A percentile compares a stretch with the other conserved stretches of the same genome.
Conservation (phyloP, 2,113 vertebrate genomes). For the Galbula dea region DNA sequence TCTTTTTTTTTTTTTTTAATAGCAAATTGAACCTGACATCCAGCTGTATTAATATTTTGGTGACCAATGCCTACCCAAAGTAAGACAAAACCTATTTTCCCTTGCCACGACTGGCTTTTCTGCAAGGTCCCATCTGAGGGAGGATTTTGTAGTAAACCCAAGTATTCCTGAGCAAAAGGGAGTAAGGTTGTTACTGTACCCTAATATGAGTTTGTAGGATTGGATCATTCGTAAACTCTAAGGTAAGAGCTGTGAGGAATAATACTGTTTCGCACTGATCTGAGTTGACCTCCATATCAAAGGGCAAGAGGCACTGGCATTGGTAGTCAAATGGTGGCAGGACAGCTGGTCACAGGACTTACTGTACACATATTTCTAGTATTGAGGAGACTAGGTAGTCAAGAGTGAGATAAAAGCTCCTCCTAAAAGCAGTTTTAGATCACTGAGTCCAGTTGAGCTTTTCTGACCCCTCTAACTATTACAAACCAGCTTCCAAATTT, state of each 20-base stretch:
- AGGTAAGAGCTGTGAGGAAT: background rate
- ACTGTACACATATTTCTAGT: background rate
- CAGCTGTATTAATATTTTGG: background rate
- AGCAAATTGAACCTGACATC: background rate
- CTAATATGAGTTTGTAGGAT: background rate
- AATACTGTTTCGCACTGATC: background rate
- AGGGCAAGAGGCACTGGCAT: background rate
- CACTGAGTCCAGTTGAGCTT: accelerated
- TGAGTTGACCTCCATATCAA: background rate
- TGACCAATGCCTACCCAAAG: background rate
- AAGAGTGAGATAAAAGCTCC: background rate
- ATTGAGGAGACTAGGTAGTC: background rate
- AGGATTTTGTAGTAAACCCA: background rate
- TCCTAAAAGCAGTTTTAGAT: background rate
- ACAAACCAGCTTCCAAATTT: background rate
- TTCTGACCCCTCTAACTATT: background rate
- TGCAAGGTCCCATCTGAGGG: background rate
- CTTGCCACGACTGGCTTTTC: background rate
- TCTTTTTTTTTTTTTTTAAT: background rate
- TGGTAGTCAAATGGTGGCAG: background rate
- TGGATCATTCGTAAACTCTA: background rate
- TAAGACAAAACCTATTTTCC: background rate
- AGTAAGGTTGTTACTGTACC: background rate
- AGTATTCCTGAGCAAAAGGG: background rate
- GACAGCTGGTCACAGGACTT: background rate